These are phyloP conservation scores for Aegotheles bennettii DNA, from an alignment of 2,113 vertebrate species.

Conservation along the genomic window DNA sequence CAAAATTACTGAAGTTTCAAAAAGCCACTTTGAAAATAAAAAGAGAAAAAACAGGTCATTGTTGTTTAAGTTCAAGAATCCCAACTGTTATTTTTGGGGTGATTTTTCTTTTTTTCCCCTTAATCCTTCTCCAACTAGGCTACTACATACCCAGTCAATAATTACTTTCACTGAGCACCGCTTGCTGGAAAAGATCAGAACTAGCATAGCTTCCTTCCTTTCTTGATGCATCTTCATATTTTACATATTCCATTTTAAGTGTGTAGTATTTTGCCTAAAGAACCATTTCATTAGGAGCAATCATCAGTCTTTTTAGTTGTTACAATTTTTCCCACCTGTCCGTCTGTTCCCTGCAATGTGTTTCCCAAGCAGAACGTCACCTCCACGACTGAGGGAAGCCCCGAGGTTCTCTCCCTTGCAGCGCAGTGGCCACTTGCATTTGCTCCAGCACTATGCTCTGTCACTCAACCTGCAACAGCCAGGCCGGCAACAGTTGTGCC, in stretches of 20 bases:
- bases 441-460: not conserved
- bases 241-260: not conserved
- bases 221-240: not conserved
- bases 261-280: not conserved
- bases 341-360: not conserved
- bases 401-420: not conserved
- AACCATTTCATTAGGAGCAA: not conserved
- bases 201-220: not conserved
- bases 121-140: not conserved
- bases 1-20: not conserved
- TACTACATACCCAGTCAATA: not conserved
- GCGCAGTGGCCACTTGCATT: not conserved
- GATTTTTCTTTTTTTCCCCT: not conserved
- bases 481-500: fast-evolving
- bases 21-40: not conserved
- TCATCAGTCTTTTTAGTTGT: not conserved
- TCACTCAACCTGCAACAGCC: not conserved
- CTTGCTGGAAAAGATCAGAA: not conserved
- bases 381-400: not conserved
- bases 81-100: not conserved
- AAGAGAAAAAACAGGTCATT: not conserved
- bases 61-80: not conserved
- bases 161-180: not conserved
- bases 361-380: not conserved
- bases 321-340: not conserved